Evolutionary conservation across 2,888 invertebrate genomes (phyloP), one percentile per base, ranked within the genome.

Genomic region (Pycnomerus fuliginosus): DNA sequence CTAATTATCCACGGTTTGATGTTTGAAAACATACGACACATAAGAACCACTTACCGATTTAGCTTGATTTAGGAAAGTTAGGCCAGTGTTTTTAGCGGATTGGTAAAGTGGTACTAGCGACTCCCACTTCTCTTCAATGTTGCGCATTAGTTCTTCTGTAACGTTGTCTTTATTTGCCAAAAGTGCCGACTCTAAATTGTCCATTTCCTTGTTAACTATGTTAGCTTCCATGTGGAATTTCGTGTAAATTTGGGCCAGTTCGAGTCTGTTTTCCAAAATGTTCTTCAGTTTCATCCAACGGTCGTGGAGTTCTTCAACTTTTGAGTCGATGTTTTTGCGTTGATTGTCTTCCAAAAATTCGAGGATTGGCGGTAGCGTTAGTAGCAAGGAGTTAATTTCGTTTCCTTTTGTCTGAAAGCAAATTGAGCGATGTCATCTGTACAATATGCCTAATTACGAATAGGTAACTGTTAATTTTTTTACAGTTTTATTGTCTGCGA

Each of bases 221-320:
- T 82, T 79, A 12, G 84, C 83, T 50, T 81, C 79, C 60, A 80
- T 79, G 57, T 86, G 85, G 71, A 89, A 88, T 53, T 84, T 80
- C 25, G 85, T 80, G 60, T 87, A 86, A 49, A 82, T 69, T 25
- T 79, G 77, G 10, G 83, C 79, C 11, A 87, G 72, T 48, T 83
- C 80, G 44, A 88, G 78, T 41, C 90, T 78, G 42, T 74, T 75
- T 44, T 83, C 76, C 3, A 85, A 69, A 15, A 79, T 65, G 48
- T 77, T 77, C 56, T 81, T 80, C 3, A 83, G 71, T 46, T 79
- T 77, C 16, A 78, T 73, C 84, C 84, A 85, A 32, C 80, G 76
- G 22, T 80, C 77, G 43, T 80, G 78, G 17, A 85, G 65, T 1
- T 78, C 74, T 49, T 82, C 80, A 3, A 83, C 80, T 65, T 84